Percentiles rank a stretch among this genome's conserved stretches.
These are phyloP conservation scores for Podilymbus podiceps DNA, from an alignment of 2,113 vertebrate genomes.

Conservation along the genomic window DNA sequence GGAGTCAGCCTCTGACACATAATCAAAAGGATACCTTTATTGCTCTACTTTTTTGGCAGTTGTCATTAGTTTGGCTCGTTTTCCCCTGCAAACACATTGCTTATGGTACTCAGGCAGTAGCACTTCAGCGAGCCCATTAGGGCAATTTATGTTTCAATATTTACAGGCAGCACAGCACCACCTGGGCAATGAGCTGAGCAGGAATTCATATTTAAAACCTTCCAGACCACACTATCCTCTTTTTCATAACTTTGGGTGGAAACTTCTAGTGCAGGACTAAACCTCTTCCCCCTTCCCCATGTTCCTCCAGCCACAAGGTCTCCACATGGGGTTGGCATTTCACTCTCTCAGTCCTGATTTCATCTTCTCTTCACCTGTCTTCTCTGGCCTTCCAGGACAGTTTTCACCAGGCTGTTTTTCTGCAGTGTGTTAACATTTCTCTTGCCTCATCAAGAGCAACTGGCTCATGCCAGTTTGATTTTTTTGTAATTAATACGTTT, in stretches of 20 bases:
- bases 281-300: background rate
- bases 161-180: background rate
- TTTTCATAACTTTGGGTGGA: background rate
- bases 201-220: background rate
- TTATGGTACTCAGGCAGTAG: background rate
- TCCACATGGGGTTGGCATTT: background rate
- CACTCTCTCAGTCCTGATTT: background rate
- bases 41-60: background rate
- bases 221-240: background rate
- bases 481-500: background rate
- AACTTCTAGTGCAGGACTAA: background rate
- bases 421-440: background rate
- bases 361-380: background rate
- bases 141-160: background rate
- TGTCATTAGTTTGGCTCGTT: background rate
- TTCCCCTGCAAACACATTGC: background rate
- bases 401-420: background rate
- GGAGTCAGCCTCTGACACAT: background rate
- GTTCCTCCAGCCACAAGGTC: background rate
- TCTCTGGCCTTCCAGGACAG: background rate
- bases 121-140: background rate
- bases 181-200: background rate
- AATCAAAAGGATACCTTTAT: background rate
- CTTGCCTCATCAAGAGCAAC: background rate
- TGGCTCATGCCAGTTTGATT: background rate